These are phyloP conservation scores for Chlorops oryzae DNA, from an alignment of 1,140 invertebrate species.

Conservation along the genomic window DNA sequence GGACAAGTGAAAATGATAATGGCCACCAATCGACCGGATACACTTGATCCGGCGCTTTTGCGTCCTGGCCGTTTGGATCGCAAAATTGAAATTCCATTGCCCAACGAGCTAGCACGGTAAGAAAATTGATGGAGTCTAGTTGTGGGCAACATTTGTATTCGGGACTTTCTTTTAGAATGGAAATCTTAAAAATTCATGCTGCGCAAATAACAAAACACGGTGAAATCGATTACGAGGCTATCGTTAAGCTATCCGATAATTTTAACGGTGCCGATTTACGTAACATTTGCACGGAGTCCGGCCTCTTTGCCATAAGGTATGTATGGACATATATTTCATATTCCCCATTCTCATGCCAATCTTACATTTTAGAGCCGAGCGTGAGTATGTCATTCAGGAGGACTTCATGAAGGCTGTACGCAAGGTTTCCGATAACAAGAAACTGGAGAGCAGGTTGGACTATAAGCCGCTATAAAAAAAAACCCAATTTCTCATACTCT, in stretches of 20 bases:
- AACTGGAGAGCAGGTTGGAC: slow-evolving; percentile 96
- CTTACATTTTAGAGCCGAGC: slow-evolving; percentile 77
- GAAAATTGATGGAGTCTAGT: too few species aligned
- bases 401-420: slow-evolving; percentile 99
- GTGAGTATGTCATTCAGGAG: slow-evolving; percentile 93
- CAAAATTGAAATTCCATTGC: slow-evolving; percentile 95
- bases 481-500: too few species aligned
- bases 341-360: not conserved
- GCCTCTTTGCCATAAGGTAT: slow-evolving; percentile 84
- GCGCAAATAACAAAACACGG: slow-evolving; percentile 92
- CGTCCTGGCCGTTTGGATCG: slow-evolving; percentile 93
- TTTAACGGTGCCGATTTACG: slow-evolving; percentile 99
- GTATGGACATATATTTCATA: slow-evolving; percentile 60
- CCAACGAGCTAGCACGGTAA: slow-evolving; percentile 72
- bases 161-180: too few species aligned
- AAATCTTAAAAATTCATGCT: slow-evolving; percentile 98
- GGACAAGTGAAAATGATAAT: slow-evolving; percentile 86
- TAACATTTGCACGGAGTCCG: slow-evolving; percentile 98
- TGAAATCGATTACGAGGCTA: slow-evolving; percentile 98
- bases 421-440: slow-evolving; percentile 98
- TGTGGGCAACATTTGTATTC: too few species aligned
- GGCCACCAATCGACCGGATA: slow-evolving; percentile 98
- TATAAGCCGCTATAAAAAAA: slow-evolving; percentile 95
- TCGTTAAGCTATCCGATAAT: slow-evolving; percentile 95
- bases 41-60: slow-evolving; percentile 95